Conservation (phyloP, 1,140 invertebrate species). For the Bombus consobrinus region DNA sequence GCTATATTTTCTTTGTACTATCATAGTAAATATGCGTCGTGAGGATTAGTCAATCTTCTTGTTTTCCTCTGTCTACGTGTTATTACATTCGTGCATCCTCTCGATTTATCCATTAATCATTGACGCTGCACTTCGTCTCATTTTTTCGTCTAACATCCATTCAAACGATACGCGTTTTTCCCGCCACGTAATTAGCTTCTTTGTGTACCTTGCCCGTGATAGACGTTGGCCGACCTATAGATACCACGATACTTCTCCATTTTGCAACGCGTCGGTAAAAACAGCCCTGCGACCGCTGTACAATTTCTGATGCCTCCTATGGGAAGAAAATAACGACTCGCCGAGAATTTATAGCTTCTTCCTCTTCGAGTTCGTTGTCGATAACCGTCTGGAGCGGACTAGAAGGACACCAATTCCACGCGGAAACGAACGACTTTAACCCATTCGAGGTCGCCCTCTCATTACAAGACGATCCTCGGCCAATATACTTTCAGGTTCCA, state of each 20-base stretch:
- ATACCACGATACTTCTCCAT: not conserved
- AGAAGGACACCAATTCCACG: slow-evolving; percentile 6
- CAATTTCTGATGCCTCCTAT: not conserved
- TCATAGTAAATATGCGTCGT: not conserved
- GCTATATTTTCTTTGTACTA: not conserved
- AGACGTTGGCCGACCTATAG: not conserved
- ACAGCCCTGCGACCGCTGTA: not conserved
- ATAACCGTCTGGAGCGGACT: not conserved
- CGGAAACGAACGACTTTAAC: not conserved
- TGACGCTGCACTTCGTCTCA: not conserved
- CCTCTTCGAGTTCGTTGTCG: not conserved
- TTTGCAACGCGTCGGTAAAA: not conserved
- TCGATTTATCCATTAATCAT: slow-evolving; percentile 25
- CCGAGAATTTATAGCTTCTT: slow-evolving; percentile 1
- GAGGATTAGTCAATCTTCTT: slow-evolving; percentile 8
- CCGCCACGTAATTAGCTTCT: slow-evolving; percentile 13
- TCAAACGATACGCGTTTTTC: slow-evolving; percentile 5
- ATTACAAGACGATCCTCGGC: not conserved
- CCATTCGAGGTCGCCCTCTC: not conserved
- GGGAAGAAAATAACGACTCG: slow-evolving; percentile 17
- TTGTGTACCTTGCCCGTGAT: not conserved
- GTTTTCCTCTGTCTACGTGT: not conserved
- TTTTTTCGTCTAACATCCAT: not conserved
- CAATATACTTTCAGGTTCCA: not conserved
- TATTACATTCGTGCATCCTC: not conserved